Base-by-base conservation (phyloP, 2,797 vertebrate species). In the Neopelma chrysocephalum region DNA sequence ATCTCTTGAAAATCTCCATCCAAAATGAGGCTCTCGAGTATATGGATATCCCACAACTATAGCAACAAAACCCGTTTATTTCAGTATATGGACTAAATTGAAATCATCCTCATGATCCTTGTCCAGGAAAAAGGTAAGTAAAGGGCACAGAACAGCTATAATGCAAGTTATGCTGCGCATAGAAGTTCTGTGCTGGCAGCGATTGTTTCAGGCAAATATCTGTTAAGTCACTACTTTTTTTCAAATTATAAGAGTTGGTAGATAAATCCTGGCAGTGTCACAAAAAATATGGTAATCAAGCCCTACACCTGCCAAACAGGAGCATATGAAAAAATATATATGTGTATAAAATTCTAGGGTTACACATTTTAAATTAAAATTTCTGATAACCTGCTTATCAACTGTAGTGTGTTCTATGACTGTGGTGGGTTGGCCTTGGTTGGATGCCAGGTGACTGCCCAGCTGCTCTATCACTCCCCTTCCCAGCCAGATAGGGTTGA, bases 301-400 rank as follows among this genome's bases (percentile, higher is more conserved):
- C 65, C n/a, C 26, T 53, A 83, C 43, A 87, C 42, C 50, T 94
- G 72, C 38, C 77, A 93, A 64, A 76, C 16, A 89, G 60, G 56
- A 68, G 2, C n/a, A 66, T 89, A 95, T 60, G 88, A 87, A 95
- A 92, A 95, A 66, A 94, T 94, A 93, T 92, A 75, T 45, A 92
- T 12, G 25, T 51, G 27, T 88, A 64, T 40, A 96, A 86, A 94
- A 91, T 58, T 92, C 69, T 61, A 56, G 68, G 45, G 86, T 40
- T 65, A 80, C 42, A 61, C 29, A 78, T 95, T 96, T 97, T 79
- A 92, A 48, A 93, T 57, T 82, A 90, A 91, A 88, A 71, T 38
- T 95, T 96, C 76, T 93, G 58, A 90, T 93, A 91, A 95, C 81
- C 60, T 94, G 13, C 38, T 65, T 93, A 86, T 25, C 22, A 57